phyloP scores from a whole-genome alignment of 2,888 invertebrate genomes.

The Torymus tubicola region DNA sequence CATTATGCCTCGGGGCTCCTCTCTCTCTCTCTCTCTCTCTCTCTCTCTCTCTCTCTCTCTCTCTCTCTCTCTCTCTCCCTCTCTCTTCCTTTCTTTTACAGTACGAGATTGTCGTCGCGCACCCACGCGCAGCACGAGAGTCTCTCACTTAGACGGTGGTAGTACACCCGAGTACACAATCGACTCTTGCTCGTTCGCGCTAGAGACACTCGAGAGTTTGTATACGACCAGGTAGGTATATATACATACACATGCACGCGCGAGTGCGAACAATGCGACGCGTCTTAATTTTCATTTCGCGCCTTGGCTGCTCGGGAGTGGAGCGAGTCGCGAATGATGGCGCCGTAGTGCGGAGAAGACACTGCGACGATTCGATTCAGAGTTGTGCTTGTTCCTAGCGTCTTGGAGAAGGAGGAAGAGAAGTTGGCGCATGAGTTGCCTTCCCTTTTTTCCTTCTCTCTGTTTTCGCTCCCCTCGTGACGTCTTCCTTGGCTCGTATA shows the following conservation, averaged over 20 bases:
- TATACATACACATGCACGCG: background rate
- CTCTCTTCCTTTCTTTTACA: no score
- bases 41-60: no score
- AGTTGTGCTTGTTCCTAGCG: background rate
- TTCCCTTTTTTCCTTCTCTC: background rate
- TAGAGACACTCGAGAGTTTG: slow-evolving; percentile 21
- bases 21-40: background rate
- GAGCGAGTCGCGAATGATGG: background rate
- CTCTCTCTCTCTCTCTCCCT: no score
- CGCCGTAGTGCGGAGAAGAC: slow-evolving; percentile 1
- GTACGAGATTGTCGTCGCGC: no score
- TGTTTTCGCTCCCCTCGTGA: no score
- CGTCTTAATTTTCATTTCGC: slow-evolving; percentile 50
- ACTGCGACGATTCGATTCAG: background rate
- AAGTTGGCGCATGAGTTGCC: no score
- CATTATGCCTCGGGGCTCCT: slow-evolving; percentile 15
- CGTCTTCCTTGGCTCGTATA: no score
- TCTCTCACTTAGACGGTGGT: slow-evolving; percentile 18
- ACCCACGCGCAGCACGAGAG: no score
- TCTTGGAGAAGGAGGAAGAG: background rate
- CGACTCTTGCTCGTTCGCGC: background rate
- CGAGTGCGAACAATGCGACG: slow-evolving; percentile 46
- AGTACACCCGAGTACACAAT: slow-evolving; percentile 30
- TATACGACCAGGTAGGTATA: background rate
- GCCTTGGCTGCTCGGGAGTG: no score